These are phyloP conservation scores for Meteorus colon DNA, from an alignment of 2,888 invertebrate genomes.

Conservation along the genomic window DNA sequence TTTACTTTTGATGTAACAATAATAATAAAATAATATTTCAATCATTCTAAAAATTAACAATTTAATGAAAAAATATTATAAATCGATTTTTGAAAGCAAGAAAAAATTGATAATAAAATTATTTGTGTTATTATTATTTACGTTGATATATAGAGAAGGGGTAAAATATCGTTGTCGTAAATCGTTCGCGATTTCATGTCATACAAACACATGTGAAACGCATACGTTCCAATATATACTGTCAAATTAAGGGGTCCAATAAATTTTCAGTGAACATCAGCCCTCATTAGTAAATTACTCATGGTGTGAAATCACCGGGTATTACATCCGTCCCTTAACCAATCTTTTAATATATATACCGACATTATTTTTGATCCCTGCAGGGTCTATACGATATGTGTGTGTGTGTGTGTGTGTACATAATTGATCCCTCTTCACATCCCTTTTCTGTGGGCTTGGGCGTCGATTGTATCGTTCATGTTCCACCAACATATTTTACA, in stretches of 20 bases:
- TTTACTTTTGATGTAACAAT: no score
- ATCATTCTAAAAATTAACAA: no score
- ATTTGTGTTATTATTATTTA: no score
- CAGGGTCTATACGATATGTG: not conserved
- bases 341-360: not conserved
- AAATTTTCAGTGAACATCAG: constrained; percentile 59
- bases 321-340: not conserved
- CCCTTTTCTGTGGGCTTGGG: constrained; percentile 18
- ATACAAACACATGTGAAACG: not conserved
- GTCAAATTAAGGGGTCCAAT: constrained; percentile 50
- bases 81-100: no score
- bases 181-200: constrained; percentile 41
- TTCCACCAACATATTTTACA: constrained; percentile 62
- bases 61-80: no score
- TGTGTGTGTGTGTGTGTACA: not conserved
- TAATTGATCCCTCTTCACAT: constrained; percentile 7
- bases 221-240: constrained; percentile 30
- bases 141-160: no score
- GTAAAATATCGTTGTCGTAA: constrained; percentile 40
- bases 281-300: constrained; percentile 66
- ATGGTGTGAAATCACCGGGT: constrained; percentile 33
- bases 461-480: constrained; percentile 58
- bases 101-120: no score
- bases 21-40: no score
- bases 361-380: not conserved